Percentiles rank a stretch among this genome's conserved stretches.
Evolutionary conservation across 2,113 vertebrate genomes (phyloP).

Genomic region (Scolopax mira): DNA sequence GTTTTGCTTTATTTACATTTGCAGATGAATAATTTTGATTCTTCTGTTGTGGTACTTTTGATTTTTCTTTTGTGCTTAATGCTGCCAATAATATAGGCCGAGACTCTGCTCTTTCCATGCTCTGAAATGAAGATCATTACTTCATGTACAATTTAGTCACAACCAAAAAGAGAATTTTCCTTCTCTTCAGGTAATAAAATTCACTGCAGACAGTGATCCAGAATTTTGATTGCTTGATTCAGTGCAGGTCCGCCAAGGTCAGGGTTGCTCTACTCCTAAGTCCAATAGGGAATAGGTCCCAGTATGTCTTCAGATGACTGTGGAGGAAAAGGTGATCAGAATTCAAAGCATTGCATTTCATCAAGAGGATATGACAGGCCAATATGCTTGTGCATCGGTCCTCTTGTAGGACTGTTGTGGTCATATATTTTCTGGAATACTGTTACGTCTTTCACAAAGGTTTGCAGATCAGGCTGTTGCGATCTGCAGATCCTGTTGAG

Average conservation of each 20-base stretch:
- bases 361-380: background rate
- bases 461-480: background rate
- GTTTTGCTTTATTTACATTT: background rate
- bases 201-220: background rate
- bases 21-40: background rate
- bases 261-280: background rate
- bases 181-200: background rate
- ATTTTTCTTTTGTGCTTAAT: background rate
- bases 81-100: background rate
- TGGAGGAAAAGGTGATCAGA: background rate
- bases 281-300: background rate
- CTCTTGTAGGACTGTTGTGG: background rate
- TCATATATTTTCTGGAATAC: background rate
- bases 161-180: background rate
- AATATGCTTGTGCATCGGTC: background rate
- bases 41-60: background rate
- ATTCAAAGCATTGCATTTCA: background rate
- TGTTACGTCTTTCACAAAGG: background rate
- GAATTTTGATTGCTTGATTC: background rate
- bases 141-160: background rate
- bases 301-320: rapidly evolving
- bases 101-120: background rate
- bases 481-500: background rate
- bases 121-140: background rate
- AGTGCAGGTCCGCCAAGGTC: background rate